Conservation (phyloP, 2,113 vertebrate species). For the Hippocampus comes region DNA sequence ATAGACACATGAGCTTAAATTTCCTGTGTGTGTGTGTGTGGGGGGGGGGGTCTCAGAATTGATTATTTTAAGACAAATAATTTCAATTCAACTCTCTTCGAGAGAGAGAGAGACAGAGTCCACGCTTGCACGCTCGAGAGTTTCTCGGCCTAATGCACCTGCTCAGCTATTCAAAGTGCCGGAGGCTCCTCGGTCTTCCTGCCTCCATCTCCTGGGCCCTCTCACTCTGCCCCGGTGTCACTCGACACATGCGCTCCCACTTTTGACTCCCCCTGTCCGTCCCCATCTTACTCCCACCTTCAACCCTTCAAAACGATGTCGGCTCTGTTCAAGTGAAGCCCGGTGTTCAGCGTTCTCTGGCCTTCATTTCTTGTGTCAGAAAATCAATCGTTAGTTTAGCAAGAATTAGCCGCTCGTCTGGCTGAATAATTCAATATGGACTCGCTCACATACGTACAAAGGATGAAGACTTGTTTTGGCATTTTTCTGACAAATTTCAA, state of each 20-base stretch:
- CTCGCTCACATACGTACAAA: slow-evolving; percentile 15
- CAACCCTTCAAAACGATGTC: slow-evolving; percentile 39
- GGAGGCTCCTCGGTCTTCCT: slow-evolving; percentile 49
- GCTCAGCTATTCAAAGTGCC: slow-evolving; percentile 78
- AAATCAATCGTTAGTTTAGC: slow-evolving; percentile 85
- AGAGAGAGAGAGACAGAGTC: not conserved
- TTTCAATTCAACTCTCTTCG: not conserved
- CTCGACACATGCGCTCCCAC: slow-evolving; percentile 14
- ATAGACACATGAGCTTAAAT: no score
- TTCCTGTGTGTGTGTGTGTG: no score
- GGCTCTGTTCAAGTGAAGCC: slow-evolving; percentile 42
- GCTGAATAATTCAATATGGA: slow-evolving; percentile 78
- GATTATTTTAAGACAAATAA: not conserved
- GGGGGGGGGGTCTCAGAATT: not conserved
- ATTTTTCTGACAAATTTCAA: slow-evolving; percentile 1
- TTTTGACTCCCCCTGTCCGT: slow-evolving; percentile 11
- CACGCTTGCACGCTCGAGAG: slow-evolving; percentile 7
- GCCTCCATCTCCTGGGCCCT: slow-evolving; percentile 15
- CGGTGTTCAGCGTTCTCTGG: slow-evolving; percentile 15
- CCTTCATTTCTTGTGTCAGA: slow-evolving; percentile 79
- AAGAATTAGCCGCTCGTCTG: slow-evolving; percentile 47
- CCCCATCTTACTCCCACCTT: slow-evolving; percentile 27
- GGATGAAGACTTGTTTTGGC: slow-evolving; percentile 3
- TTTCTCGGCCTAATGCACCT: slow-evolving; percentile 61
- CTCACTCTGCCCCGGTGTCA: slow-evolving; percentile 11